phyloP scores from a whole-genome alignment of 2,797 vertebrate species.

The Mallotus villosus region DNA sequence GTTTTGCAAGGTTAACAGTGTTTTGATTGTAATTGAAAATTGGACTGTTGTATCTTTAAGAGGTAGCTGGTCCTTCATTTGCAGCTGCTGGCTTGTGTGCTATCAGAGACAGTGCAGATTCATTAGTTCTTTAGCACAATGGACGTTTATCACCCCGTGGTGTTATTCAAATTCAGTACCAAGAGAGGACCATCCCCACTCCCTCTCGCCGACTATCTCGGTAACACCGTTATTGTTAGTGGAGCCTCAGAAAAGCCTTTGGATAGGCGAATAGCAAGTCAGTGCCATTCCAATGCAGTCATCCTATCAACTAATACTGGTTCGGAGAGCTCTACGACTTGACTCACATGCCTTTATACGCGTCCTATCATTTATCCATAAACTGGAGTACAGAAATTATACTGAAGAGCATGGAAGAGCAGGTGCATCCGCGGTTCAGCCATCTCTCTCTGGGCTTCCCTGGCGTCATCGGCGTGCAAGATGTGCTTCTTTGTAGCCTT shows the following conservation, averaged over 20 bases:
- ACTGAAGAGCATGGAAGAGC: slow-evolving; percentile 41
- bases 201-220: slow-evolving; percentile 75
- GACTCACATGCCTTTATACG: slow-evolving; percentile 23
- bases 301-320: slow-evolving; percentile 48
- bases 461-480: slow-evolving; percentile 11
- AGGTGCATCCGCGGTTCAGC: slow-evolving; percentile 37
- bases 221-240: slow-evolving; percentile 85
- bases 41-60: slow-evolving; percentile 89
- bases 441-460: slow-evolving; percentile 9
- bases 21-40: slow-evolving; percentile 67
- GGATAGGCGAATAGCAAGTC: slow-evolving; percentile 58
- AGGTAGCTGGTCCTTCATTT: slow-evolving; percentile 82
- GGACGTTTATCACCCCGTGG: slow-evolving; percentile 94
- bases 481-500: slow-evolving; percentile 9
- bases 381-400: slow-evolving; percentile 19
- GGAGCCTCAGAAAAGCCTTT: slow-evolving; percentile 83
- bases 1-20: slow-evolving; percentile 47
- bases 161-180: slow-evolving; percentile 98
- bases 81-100: slow-evolving; percentile 80
- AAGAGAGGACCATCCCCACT: slow-evolving; percentile 89
- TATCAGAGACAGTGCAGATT: slow-evolving; percentile 88
- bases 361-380: slow-evolving; percentile 29
- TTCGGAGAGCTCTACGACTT: slow-evolving; percentile 24
- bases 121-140: slow-evolving; percentile 94
- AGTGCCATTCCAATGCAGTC: slow-evolving; percentile 70